Evolutionary conservation across 92 coral and sea anemone species (phyloP).

Genomic region (Pocillopora grandis): DNA sequence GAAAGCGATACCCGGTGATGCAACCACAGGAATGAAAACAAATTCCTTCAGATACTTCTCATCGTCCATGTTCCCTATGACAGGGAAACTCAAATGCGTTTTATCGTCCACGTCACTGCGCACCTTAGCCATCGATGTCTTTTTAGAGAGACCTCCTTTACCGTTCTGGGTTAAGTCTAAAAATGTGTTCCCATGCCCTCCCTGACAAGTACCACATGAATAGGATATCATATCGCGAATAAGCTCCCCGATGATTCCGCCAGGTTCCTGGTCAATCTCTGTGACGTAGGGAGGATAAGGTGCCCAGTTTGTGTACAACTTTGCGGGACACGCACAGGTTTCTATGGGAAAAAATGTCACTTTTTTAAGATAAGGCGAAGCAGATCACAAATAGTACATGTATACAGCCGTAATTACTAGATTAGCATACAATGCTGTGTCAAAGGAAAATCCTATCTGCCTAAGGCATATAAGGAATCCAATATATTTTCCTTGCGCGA

Average conservation of each 20-base stretch:
- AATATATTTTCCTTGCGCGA: too few relatives aligned
- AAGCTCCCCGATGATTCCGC: conserved; percentile 66
- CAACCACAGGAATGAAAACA: conserved; percentile 65
- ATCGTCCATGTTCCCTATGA: conserved; percentile 54
- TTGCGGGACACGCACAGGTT: conserved; percentile 70
- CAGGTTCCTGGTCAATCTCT: conserved; percentile 35
- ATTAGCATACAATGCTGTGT: too few relatives aligned
- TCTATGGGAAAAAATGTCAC: conserved; percentile 34
- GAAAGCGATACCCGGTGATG: conserved; percentile 78
- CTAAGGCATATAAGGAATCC: too few relatives aligned
- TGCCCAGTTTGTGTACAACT: conserved; percentile 65
- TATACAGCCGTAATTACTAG: too few relatives aligned
- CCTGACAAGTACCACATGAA: conserved; percentile 66
- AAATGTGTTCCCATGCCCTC: conserved; percentile 64
- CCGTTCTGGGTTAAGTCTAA: conserved; percentile 39
- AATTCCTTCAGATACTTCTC: conserved; percentile 62
- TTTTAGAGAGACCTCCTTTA: conserved; percentile 45
- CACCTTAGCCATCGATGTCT: conserved; percentile 48
- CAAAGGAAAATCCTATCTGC: too few relatives aligned
- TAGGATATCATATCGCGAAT: conserved; percentile 46
- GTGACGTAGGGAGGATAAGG: conserved; percentile 64
- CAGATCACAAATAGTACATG: too few relatives aligned
- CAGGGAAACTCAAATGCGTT: conserved; percentile 72
- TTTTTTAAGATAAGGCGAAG: not conserved
- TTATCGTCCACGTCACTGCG: conserved; percentile 43